Conservation (phyloP, 1,140 invertebrate genomes). For the Neodiprion pinetum region DNA sequence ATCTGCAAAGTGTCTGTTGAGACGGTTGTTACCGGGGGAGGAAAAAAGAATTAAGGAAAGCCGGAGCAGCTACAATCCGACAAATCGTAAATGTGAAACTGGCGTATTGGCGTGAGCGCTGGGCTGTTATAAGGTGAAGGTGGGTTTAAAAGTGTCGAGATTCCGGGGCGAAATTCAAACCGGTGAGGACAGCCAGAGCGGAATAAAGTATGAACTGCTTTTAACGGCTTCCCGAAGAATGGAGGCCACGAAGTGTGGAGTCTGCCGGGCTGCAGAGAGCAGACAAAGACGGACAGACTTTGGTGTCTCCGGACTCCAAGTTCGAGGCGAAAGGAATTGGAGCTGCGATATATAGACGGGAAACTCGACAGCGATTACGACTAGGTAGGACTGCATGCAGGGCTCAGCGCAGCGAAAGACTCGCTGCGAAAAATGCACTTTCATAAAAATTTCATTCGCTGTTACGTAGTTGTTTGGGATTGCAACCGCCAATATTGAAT, state of each 20-base stretch:
- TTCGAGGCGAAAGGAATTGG: conserved; percentile 20
- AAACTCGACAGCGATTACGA: not conserved
- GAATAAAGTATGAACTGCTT: conserved; percentile 53
- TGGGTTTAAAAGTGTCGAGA: too few relatives aligned
- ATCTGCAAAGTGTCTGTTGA: too few relatives aligned
- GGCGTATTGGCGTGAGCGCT: too few relatives aligned
- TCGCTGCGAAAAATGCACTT: conserved; percentile 49
- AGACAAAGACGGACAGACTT: conserved; percentile 22
- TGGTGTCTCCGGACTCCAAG: conserved; percentile 1
- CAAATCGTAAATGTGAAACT: too few relatives aligned
- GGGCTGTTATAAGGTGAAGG: too few relatives aligned
- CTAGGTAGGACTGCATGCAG: conserved; percentile 17
- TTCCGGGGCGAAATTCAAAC: too few relatives aligned
- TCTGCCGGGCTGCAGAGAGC: not conserved
- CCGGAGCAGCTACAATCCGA: too few relatives aligned
- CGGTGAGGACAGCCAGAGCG: conserved; percentile 30
- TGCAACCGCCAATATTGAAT: too few relatives aligned
- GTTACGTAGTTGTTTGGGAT: conserved; percentile 34
- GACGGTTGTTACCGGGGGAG: too few relatives aligned
- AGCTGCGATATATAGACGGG: conserved; percentile 5
- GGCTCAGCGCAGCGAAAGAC: conserved; percentile 50
- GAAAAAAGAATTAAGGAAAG: too few relatives aligned
- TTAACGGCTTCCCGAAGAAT: conserved; percentile 48
- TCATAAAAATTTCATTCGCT: conserved; percentile 53
- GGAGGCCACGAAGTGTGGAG: conserved; percentile 22